Evolutionary conservation across 2,888 invertebrate species (phyloP).

Genomic region (Cordilura impudica): DNA sequence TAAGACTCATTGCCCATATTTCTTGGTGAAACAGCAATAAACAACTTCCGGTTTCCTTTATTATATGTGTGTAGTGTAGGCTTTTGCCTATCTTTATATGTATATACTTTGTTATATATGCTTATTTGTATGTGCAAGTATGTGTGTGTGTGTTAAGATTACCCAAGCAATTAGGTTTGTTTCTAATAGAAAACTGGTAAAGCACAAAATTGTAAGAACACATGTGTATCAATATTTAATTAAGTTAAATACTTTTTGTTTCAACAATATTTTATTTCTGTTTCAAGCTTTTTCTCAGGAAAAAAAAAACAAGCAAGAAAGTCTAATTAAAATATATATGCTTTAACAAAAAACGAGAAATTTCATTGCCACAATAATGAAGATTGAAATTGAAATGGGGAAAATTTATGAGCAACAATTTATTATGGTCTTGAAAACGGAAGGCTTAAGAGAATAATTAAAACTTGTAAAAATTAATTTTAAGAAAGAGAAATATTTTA

Average conservation of each 20-base stretch:
- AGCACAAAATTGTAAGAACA: slow-evolving; percentile 39
- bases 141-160: slow-evolving; percentile 23
- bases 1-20: slow-evolving; percentile 5
- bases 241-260: slow-evolving; percentile 43
- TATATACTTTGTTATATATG: slow-evolving; percentile 13
- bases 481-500: too few species aligned
- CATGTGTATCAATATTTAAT: slow-evolving; percentile 58
- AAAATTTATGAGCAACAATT: slow-evolving; percentile 36
- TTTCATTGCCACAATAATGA: slow-evolving; percentile 40
- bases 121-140: background rate
- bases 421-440: slow-evolving; percentile 1
- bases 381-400: slow-evolving; percentile 22
- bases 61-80: background rate
- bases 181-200: slow-evolving; percentile 53
- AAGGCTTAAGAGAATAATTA: background rate
- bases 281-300: slow-evolving; percentile 30
- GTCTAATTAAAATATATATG: slow-evolving; percentile 30
- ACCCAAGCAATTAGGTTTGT: slow-evolving; percentile 46
- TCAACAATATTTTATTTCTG: slow-evolving; percentile 24
- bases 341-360: background rate
- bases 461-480: background rate
- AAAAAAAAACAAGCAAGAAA: background rate
- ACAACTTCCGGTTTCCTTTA: slow-evolving; percentile 41
- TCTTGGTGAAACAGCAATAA: slow-evolving; percentile 28
- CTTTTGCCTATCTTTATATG: background rate